These are phyloP conservation scores for Agapostemon virescens DNA, from an alignment of 2,888 invertebrate species.

Conservation along the genomic window DNA sequence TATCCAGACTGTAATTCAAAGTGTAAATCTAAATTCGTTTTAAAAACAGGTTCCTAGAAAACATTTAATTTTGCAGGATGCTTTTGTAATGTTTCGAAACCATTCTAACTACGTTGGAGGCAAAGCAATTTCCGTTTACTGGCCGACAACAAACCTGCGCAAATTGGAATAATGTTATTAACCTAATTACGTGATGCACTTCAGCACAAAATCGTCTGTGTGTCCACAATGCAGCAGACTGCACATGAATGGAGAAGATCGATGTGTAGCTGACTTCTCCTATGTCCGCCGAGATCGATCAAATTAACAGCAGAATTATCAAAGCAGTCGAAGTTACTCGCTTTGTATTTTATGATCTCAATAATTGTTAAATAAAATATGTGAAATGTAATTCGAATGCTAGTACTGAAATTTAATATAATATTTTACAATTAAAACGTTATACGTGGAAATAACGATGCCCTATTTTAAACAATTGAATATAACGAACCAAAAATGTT, in stretches of 20 bases:
- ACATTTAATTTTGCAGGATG: conserved; percentile 12
- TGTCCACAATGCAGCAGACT: conserved; percentile 11
- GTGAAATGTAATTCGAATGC: not conserved
- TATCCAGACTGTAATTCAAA: not conserved
- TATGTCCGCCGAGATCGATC: not conserved
- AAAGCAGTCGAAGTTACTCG: not conserved
- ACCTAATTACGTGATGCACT: conserved; percentile 52
- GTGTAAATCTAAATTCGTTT: not conserved
- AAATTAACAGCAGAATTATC: not conserved
- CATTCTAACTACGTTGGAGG: conserved; percentile 50
- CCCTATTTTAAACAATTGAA: not conserved
- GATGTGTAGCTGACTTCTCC: not conserved
- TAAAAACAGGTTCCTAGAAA: not conserved
- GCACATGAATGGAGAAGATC: not conserved
- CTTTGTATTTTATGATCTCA: not conserved
- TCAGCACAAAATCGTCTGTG: conserved; percentile 15
- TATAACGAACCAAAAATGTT: not conserved
- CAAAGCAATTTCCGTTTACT: conserved; percentile 61
- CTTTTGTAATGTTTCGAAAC: conserved; percentile 28
- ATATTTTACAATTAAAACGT: too few species aligned
- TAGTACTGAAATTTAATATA: not conserved
- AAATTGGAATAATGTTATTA: conserved; percentile 57
- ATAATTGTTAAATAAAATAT: not conserved
- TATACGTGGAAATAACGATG: too few species aligned
- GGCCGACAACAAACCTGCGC: conserved; percentile 41